Base-by-base conservation (phyloP, 2,113 vertebrate genomes). In the Boleophthalmus pectinirostris region DNA sequence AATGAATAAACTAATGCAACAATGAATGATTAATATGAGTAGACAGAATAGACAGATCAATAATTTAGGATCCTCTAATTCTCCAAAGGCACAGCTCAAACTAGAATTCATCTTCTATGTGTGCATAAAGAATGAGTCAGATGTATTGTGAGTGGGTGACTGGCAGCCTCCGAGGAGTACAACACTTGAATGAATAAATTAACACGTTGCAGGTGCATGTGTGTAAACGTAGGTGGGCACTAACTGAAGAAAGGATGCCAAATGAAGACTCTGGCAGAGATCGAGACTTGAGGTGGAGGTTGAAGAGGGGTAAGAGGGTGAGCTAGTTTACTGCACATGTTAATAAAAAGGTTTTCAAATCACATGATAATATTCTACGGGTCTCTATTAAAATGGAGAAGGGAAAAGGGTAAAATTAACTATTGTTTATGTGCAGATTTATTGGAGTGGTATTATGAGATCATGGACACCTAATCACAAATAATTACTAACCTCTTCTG, bases 221-320 rank as follows among this genome's bases (percentile, higher is more conserved):
- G 21, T 57, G 25, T 68, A 45, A 29, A 23, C 21, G 49, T 13
- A 53, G 51, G 29, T n/a, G 53, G 21, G 38, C 29, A n/a, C 81
- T 74, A 74, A 79, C 72, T 74, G 58, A 69, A 54, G 61, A 65
- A 45, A 24, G 29, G 60, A 66, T 72, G 70, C 43, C 49, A 47
- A 80, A 80, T 80, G 21, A 72, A 73, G 1, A 8, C 20, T 58
- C 66, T 67, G 68, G 46, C 12, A 71, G 38, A 65, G 25, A 80
- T 70, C 33, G 25, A 18, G 56, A 54, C 38, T 10, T 64, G 23
- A 72, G 68, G 51, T 74, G 54, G 35, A 33, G 57, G 23, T 0
- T 69, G 46, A 54, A n/a, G 63, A 60, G 54, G 66, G 33, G 33
- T 35, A 7, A 18, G 65, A 56, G 66, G 33, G 61, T 35, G 5